Evolutionary conservation across 2,113 vertebrate genomes (phyloP).

Genomic region (Phycodurus eques): DNA sequence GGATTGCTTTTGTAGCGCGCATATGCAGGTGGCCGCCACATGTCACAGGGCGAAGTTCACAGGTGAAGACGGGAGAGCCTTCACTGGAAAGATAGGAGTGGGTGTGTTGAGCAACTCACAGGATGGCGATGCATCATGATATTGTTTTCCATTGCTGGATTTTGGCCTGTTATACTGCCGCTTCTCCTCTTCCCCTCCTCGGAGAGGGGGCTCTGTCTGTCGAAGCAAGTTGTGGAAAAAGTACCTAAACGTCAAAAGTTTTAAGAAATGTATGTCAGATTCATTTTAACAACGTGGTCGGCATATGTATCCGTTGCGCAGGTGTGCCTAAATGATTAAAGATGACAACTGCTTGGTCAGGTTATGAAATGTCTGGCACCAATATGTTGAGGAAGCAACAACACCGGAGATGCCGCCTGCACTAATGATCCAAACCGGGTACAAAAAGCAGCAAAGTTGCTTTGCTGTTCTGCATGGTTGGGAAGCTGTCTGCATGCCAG

Average conservation of each 20-base stretch:
- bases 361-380: neutral
- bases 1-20: neutral
- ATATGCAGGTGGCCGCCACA: neutral
- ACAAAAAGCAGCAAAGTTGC: neutral
- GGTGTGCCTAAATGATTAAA: neutral
- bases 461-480: neutral
- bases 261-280: no score
- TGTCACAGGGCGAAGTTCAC: constrained; percentile 12
- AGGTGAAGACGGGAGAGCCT: constrained; percentile 13
- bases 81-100: constrained; percentile 7
- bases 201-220: no score
- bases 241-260: no score
- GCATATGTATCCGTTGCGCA: no score
- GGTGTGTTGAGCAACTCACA: neutral
- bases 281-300: no score
- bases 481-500: neutral
- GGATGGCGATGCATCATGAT: neutral
- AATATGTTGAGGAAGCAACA: neutral
- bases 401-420: neutral
- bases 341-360: neutral
- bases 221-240: no score
- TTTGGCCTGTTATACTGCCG: no score
- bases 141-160: neutral
- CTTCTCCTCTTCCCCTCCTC: no score
- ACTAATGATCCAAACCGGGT: neutral